Percentiles rank a stretch among this genome's conserved stretches.
Conservation (phyloP, 1,140 invertebrate species). For the Drosophila burlai region DNA sequence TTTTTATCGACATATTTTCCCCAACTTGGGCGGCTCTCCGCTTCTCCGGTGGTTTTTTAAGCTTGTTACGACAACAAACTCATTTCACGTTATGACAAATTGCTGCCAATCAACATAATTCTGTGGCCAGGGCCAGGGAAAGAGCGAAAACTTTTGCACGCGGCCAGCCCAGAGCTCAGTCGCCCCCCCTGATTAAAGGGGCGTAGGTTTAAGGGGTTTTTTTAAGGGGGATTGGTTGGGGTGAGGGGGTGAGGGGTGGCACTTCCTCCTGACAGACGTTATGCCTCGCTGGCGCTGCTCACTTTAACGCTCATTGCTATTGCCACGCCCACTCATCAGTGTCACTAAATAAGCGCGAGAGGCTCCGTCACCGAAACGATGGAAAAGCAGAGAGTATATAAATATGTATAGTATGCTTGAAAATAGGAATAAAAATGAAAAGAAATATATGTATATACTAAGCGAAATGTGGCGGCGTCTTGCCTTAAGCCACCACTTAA, state of each 20-base stretch:
- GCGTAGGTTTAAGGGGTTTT: conserved; percentile 13
- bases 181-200: conserved; percentile 28
- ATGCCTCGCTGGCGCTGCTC: conserved; percentile 78
- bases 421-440: background rate
- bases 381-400: background rate
- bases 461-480: conserved; percentile 6
- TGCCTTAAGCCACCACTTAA: background rate
- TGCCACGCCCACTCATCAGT: conserved; percentile 81
- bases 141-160: conserved; percentile 44
- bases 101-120: conserved; percentile 83
- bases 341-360: conserved; percentile 54
- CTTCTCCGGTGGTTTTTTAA: conserved; percentile 55
- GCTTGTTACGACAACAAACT: conserved; percentile 82
- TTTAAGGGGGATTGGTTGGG: background rate
- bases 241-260: background rate
- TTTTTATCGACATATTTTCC: conserved; percentile 81
- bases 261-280: conserved; percentile 46
- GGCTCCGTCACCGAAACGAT: conserved; percentile 19
- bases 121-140: conserved; percentile 47
- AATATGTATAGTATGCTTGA: background rate
- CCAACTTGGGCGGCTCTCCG: conserved; percentile 16
- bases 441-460: background rate
- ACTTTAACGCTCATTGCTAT: conserved; percentile 79
- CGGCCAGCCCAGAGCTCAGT: conserved; percentile 25
- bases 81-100: conserved; percentile 82